These are phyloP conservation scores for Drosophila kikkawai DNA, from an alignment of 1,140 invertebrate species.

Conservation along the genomic window DNA sequence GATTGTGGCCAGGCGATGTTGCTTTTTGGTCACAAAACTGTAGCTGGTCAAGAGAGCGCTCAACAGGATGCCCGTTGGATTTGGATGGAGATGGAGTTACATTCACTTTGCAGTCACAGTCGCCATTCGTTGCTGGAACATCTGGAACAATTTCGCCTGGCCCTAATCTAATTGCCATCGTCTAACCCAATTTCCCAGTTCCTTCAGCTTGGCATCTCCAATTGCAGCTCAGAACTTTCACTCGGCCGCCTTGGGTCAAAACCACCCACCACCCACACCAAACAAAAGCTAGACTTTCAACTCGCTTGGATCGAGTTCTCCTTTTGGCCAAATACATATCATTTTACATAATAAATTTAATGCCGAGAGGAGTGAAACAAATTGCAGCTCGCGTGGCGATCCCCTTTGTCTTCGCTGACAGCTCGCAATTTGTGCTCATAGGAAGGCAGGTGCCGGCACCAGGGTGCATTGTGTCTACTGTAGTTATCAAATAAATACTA, in stretches of 20 bases:
- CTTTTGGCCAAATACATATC: slow-evolving; percentile 45
- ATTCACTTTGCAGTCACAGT: slow-evolving; percentile 44
- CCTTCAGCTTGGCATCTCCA: slow-evolving; percentile 12
- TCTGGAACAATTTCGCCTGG: slow-evolving; percentile 29
- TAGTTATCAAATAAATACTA: slow-evolving; percentile 53
- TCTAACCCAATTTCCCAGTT: slow-evolving; percentile 41
- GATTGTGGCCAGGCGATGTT: slow-evolving; percentile 36
- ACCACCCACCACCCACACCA: background rate
- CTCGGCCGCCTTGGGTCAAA: slow-evolving; percentile 34
- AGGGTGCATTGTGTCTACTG: slow-evolving; percentile 40
- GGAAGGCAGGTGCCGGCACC: slow-evolving; percentile 16
- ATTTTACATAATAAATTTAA: slow-evolving; percentile 53
- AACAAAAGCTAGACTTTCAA: slow-evolving; percentile 33
- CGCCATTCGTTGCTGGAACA: slow-evolving; percentile 14
- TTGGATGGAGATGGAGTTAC: slow-evolving; percentile 30
- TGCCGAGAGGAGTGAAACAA: slow-evolving; percentile 15
- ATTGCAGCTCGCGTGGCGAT: slow-evolving; percentile 22
- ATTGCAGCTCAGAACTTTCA: slow-evolving; percentile 47
- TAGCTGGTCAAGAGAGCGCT: slow-evolving; percentile 24
- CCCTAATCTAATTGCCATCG: slow-evolving; percentile 56
- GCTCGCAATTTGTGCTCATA: slow-evolving; percentile 23
- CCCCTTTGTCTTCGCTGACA: slow-evolving; percentile 40
- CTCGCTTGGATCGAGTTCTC: slow-evolving; percentile 7
- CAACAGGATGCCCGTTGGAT: slow-evolving; percentile 32
- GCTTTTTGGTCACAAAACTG: slow-evolving; percentile 53